Percentiles rank a stretch among this genome's conserved stretches.
phyloP scores from a whole-genome alignment of 2,113 vertebrate genomes.

The Chascanopsetta lugubris region DNA sequence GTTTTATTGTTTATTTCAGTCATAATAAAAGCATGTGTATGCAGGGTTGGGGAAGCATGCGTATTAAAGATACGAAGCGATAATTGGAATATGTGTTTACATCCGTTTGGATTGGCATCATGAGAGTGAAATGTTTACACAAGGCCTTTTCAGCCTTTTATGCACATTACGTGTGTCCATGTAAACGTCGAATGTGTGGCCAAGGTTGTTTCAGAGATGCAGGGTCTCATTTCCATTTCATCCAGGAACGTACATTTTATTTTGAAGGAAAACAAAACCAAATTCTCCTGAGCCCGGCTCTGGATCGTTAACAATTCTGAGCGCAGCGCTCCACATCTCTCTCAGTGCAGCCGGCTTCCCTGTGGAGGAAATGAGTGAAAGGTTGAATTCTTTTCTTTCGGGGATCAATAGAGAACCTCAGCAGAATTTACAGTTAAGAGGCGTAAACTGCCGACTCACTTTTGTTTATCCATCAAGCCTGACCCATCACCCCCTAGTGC shows the following conservation, averaged over 20 bases:
- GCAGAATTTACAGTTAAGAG: constrained; percentile 28
- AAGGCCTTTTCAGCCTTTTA: too few relatives aligned
- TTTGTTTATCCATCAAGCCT: constrained; percentile 26
- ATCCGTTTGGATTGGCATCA: too few relatives aligned
- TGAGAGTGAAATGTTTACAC: too few relatives aligned
- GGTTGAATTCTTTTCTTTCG: constrained; percentile 27
- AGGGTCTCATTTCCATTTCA: constrained; percentile 22
- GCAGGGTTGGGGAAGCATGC: too few relatives aligned
- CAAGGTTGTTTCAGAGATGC: constrained; percentile 29
- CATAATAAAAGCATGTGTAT: too few relatives aligned
- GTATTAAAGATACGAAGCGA: too few relatives aligned
- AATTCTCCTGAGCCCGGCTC: neutral
- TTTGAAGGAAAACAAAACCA: too few relatives aligned
- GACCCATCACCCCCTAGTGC: neutral
- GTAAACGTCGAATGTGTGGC: too few relatives aligned
- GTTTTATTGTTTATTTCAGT: too few relatives aligned
- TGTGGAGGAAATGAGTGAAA: constrained; percentile 29
- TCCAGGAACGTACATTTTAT: neutral
- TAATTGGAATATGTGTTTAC: too few relatives aligned
- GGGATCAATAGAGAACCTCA: constrained; percentile 47
- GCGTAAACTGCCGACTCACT: constrained; percentile 18
- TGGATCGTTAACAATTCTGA: constrained; percentile 39
- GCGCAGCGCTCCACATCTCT: constrained; percentile 24
- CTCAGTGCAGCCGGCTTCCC: constrained; percentile 23
- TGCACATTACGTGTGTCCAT: too few relatives aligned